Conservation (phyloP, 2,113 vertebrate species). For the Hiodon alosoides region DNA sequence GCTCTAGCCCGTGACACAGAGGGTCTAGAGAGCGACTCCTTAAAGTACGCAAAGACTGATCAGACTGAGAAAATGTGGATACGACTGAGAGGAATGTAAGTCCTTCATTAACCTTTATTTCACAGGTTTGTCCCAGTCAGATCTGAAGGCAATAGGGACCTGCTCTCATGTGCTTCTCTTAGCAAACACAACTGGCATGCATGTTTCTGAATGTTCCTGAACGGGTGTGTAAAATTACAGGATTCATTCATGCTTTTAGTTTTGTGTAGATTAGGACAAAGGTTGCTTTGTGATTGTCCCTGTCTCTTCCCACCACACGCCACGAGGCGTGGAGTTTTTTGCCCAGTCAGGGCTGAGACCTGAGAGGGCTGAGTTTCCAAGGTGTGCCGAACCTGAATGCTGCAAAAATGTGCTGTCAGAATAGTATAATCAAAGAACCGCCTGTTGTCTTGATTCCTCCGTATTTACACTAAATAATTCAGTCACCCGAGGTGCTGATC, state of each 20-base stretch:
- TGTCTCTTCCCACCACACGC: not conserved
- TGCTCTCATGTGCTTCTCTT: not conserved
- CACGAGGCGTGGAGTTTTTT: not conserved
- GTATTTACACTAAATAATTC: too few relatives aligned
- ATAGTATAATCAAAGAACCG: too few relatives aligned
- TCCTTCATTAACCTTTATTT: conserved; percentile 13
- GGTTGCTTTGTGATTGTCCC: not conserved
- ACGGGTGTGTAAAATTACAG: not conserved
- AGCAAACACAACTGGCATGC: not conserved
- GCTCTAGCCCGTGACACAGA: conserved; percentile 35
- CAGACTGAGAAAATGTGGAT: conserved; percentile 51
- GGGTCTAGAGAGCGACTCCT: conserved; percentile 43
- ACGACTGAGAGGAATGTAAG: conserved; percentile 51
- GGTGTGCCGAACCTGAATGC: too few relatives aligned
- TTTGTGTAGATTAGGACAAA: not conserved
- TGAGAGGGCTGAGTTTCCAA: too few relatives aligned
- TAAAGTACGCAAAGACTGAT: conserved; percentile 44
- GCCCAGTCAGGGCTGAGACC: not conserved
- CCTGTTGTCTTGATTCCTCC: too few relatives aligned
- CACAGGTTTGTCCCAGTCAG: not conserved
- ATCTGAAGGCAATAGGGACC: not conserved
- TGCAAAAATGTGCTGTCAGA: too few relatives aligned
- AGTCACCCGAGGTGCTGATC: not conserved
- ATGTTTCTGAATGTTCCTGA: not conserved
- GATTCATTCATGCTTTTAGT: not conserved